These are phyloP conservation scores for Caenorhabditis virilis DNA, from an alignment of 2,888 invertebrate genomes.

Conservation along the genomic window DNA sequence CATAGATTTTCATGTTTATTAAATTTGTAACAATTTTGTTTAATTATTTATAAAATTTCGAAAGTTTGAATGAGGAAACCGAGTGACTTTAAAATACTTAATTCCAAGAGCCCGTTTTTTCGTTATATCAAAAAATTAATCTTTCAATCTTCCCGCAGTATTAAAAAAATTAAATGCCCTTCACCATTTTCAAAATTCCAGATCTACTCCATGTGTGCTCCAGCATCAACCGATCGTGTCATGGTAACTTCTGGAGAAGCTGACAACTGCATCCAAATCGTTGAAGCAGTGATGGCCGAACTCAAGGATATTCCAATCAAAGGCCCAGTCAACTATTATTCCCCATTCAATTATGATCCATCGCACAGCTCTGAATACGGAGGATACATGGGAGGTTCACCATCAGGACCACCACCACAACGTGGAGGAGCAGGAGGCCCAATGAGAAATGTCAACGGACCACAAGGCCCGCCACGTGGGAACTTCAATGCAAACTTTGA, in stretches of 20 bases:
- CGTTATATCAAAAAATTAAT: too few relatives aligned
- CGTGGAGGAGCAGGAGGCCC: conserved; percentile 8
- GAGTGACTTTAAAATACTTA: too few relatives aligned
- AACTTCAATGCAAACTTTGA: conserved; percentile 8
- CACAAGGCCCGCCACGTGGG: conserved; percentile 15
- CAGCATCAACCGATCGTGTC: conserved; percentile 94
- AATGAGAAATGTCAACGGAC: conserved; percentile 13
- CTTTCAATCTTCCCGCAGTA: too few relatives aligned
- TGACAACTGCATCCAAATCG: conserved; percentile 44
- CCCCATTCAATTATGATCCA: conserved; percentile 82
- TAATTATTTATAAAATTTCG: too few relatives aligned
- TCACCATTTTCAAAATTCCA: too few relatives aligned
- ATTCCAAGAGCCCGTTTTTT: too few relatives aligned
- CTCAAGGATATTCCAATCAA: conserved; percentile 79
- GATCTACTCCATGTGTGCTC: conserved; percentile 80
- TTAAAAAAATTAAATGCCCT: too few relatives aligned
- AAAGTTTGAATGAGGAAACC: too few relatives aligned
- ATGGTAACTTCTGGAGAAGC: conserved; percentile 80
- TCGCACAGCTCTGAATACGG: conserved; percentile 92
- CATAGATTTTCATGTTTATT: too few relatives aligned
- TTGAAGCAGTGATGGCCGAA: conserved; percentile 27
- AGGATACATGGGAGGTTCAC: conserved; percentile 74
- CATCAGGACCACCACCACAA: conserved; percentile 12
- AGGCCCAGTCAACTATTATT: conserved; percentile 63
- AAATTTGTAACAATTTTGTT: too few relatives aligned